Evolutionary conservation across 2,113 vertebrate genomes (phyloP).

Genomic region (Pygoscelis antarcticus): DNA sequence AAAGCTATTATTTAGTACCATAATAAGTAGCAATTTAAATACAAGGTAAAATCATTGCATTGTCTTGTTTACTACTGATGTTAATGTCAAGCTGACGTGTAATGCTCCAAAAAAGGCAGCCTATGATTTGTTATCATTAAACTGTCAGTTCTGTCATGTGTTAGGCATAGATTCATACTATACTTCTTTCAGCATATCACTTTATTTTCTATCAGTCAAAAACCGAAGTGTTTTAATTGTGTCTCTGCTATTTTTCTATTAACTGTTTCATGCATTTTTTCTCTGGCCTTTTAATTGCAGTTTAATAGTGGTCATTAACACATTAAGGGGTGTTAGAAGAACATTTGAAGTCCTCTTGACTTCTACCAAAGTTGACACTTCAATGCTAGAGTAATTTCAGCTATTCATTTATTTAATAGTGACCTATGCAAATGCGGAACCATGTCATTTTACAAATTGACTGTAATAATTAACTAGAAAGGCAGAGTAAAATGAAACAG

Average conservation of each 20-base stretch:
- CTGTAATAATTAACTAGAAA: conserved; percentile 91
- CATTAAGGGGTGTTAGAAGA: conserved; percentile 91
- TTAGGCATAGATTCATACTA: conserved; percentile 79
- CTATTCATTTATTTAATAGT: conserved; percentile 92
- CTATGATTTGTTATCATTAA: conserved; percentile 90
- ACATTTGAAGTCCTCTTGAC: conserved; percentile 90
- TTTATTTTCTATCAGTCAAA: conserved; percentile 86
- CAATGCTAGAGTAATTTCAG: conserved; percentile 91
- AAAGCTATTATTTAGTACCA: conserved; percentile 82
- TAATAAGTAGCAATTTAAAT: conserved; percentile 85
- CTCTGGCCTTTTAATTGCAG: conserved; percentile 89
- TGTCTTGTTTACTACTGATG: conserved; percentile 83
- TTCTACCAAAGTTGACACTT: conserved; percentile 93
- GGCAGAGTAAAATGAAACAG: conserved; percentile 87
- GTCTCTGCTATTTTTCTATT: conserved; percentile 85
- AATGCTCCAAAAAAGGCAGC: conserved; percentile 79
- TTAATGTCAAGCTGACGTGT: conserved; percentile 79
- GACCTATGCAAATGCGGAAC: conserved; percentile 92
- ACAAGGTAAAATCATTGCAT: conserved; percentile 81
- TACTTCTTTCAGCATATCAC: conserved; percentile 77
- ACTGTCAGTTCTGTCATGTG: conserved; percentile 84
- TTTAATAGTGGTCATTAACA: conserved; percentile 96
- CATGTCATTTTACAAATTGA: conserved; percentile 91
- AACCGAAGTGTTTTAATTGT: conserved; percentile 79
- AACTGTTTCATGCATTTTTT: conserved; percentile 87